Base-by-base conservation (phyloP, 2,113 vertebrate species). In the Sigmodon hispidus region DNA sequence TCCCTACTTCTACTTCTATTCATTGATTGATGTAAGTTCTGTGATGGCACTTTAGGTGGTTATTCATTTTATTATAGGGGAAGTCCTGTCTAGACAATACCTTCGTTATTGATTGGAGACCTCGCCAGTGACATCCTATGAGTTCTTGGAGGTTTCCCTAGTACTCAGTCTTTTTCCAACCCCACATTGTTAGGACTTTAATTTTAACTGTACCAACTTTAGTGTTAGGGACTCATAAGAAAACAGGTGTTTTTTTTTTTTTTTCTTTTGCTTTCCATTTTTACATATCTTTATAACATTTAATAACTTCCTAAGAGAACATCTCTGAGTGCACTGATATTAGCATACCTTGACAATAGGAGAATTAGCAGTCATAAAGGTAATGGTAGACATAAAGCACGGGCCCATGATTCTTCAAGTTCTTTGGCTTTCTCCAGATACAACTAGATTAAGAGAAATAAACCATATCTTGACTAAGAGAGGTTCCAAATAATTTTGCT, bases 401-500 rank as follows among this genome's bases (percentile, higher is more conserved):
- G 15, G 5, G 0, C 61, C 6, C 26, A 63, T 69, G 9, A 4
- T 55, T 73, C 72, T 7, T 45, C 31, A 16, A 16, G 29, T 57
- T 90, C 24, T 79, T 22, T 17, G 9, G 10, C 34, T n/a, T 79
- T 19, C 21, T 55, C 70, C 4, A 1, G 29, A 8, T 86, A 40
- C 69, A 45, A 2, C 26, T 0, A 15, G 48, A 67, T 21, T 7
- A 63, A 70, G 48, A 57, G 19, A 24, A 24, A 34, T 8, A 69
- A 34, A 8, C 76, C 70, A 88, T 72, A 90, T 1, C 3, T 91
- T 79, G 29, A 9, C 40, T 48, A 11, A 19, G 48, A 76, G 90
- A 85, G 50, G 12, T 83, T 92, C 91, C n/a, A 81, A 77, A 48
- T 72, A 55, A n/a, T 86, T 93, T 91, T 88, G 59, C 45, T 72